A percentile compares a stretch with the other conserved stretches of the same genome.
Conservation (phyloP, 2,888 invertebrate genomes). For the Phytoseiulus persimilis region DNA sequence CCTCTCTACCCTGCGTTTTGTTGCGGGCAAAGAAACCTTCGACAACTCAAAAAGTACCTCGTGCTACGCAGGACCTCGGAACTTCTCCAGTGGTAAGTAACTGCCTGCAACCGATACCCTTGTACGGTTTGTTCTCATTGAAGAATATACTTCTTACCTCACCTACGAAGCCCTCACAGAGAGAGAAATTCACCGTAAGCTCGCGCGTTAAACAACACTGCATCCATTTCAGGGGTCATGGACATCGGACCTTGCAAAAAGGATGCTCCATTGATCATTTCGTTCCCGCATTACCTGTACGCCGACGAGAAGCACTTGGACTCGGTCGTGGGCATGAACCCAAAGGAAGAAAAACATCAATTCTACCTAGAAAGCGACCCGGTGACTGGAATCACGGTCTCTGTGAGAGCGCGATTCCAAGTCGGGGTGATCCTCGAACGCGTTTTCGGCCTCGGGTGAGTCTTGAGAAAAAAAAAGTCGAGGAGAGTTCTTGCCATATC, state of each 20-base stretch:
- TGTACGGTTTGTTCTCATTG: no score
- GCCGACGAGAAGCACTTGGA: conserved; percentile 42
- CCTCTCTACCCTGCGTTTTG: conserved; percentile 42
- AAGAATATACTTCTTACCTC: no score
- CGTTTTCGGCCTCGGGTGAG: conserved; percentile 8
- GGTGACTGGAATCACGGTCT: conserved; percentile 24
- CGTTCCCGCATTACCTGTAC: conserved; percentile 44
- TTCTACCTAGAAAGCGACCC: conserved; percentile 36
- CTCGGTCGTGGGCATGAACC: conserved; percentile 42
- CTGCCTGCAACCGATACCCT: no score
- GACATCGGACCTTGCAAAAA: conserved; percentile 44
- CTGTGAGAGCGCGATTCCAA: conserved; percentile 34
- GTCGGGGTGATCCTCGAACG: conserved; percentile 31
- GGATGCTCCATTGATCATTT: conserved; percentile 43
- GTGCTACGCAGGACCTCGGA: conserved; percentile 43
- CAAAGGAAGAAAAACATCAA: conserved; percentile 32
- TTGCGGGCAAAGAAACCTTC: conserved; percentile 41
- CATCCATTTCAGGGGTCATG: conserved; percentile 43
- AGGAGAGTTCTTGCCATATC: not conserved
- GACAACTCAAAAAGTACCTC: conserved; percentile 12
- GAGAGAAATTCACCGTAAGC: no score
- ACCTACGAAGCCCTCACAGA: no score
- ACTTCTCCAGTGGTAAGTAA: not conserved
- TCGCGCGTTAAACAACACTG: no score
- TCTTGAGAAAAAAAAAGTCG: not conserved